Evolutionary conservation across 2,888 invertebrate species (phyloP), one percentile per base, ranked within the genome.

Genomic region (Brenthis daphne): DNA sequence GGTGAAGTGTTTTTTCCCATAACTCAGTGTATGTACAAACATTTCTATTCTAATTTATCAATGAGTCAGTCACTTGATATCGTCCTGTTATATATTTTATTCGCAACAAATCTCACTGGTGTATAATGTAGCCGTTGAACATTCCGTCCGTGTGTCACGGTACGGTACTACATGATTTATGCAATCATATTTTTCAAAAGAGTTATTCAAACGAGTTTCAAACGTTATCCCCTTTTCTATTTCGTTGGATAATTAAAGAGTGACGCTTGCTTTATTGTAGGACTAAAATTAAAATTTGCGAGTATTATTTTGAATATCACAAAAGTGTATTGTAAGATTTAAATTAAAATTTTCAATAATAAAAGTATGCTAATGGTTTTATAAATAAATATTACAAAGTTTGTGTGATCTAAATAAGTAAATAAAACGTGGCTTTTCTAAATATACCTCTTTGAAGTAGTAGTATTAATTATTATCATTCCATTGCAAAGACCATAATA

Each of bases 91-190:
- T 77, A 86, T 88, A 20, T 20, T 20, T 87, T 85, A 85, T 84
- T 85, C 76, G 82, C 85, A 75, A 88, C 86, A 83, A 85, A 85
- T 87, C 82, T 70, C 51, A 51, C 60, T 55, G 24, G 14, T 51
- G 61, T 47, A 63, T 55, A 68, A 69, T 71, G 16, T 60, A 57
- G 53, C 67, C 53, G 60, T 69, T 64, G 64, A 50, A 50, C 70
- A 54, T 55, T 57, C 64, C 24, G 60, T 60, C 60, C 48, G 58
- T 60, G 33, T 51, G 57, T 58, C 57, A n/a, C 57, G 16, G 37
- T 24, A 64, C 66, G 64, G 69, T 56, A 43, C 37, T 58, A 51
- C 53, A 29, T 71, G 68, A 71, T 65, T 71, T 68, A 68, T 65
- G 48, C 47, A 16, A 54, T 60, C 56, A 57, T 67, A 64, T 64